Evolutionary conservation across 2,797 vertebrate genomes (phyloP).

Genomic region (Enteromius thamalakanensis): DNA sequence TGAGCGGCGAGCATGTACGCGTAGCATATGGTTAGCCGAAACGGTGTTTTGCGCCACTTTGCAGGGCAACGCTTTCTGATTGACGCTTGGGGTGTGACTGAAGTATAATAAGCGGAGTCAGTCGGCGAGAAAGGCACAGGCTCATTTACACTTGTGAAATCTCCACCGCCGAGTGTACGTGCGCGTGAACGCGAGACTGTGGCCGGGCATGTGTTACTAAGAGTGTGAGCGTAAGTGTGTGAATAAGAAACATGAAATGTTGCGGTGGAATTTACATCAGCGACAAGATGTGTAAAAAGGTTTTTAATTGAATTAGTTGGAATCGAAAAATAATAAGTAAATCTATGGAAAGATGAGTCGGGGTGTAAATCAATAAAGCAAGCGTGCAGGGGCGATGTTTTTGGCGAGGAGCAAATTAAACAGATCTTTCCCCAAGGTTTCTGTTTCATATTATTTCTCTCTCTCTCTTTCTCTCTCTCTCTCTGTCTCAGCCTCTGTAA

Average conservation of each 20-base stretch:
- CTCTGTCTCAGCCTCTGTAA: constrained; percentile 58
- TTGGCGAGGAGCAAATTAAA: constrained; percentile 41
- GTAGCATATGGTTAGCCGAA: constrained; percentile 63
- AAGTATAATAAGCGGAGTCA: constrained; percentile 64
- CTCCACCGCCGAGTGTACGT: constrained; percentile 32
- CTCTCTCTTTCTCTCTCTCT: constrained; percentile 44
- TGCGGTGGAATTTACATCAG: constrained; percentile 47
- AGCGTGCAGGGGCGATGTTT: constrained; percentile 24
- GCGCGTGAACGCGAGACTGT: constrained; percentile 33
- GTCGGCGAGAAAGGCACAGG: constrained; percentile 49
- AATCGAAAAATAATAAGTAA: constrained; percentile 43
- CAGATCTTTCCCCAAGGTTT: constrained; percentile 43
- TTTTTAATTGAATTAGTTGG: constrained; percentile 41
- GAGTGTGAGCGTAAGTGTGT: constrained; percentile 49
- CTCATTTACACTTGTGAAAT: constrained; percentile 60
- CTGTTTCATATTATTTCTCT: constrained; percentile 39
- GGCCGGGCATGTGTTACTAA: constrained; percentile 41
- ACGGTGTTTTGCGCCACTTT: constrained; percentile 63
- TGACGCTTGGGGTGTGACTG: constrained; percentile 57
- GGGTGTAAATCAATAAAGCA: constrained; percentile 51
- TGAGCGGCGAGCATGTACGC: constrained; percentile 54
- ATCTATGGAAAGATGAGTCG: constrained; percentile 36
- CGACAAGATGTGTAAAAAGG: constrained; percentile 35
- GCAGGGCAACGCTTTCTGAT: constrained; percentile 55
- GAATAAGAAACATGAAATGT: constrained; percentile 39